Evolutionary conservation across 2,797 vertebrate species (phyloP), one percentile per base, ranked within the genome.

Genomic region (Esox masquinongy): DNA sequence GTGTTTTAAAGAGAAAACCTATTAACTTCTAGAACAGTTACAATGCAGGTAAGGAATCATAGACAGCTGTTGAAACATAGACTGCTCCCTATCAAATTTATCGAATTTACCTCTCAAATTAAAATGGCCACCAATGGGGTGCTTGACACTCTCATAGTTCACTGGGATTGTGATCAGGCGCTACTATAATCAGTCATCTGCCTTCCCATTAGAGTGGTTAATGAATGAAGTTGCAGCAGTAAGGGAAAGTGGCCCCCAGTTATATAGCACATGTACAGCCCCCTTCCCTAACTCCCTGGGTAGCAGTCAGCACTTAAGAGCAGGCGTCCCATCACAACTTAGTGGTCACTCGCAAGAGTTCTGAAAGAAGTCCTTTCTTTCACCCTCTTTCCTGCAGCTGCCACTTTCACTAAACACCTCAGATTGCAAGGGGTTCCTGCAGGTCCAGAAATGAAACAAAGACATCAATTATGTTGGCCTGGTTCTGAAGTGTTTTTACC

Each of bases 341-440:
- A 74, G 73, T 31, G 74, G 78, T 80, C 82, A 76, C 12, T 6
- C n/a, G 5, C 36, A 24, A 68, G 16, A 43, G 74, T 66, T 68
- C 77, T 79, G 87, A 86, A 91, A 88, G 84, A 81, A 80, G 79
- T 81, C 73, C 84, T 87, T 90, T 88, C 88, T 91, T 88, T 72
- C 17, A 69, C 74, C 50, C 74, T 74, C 77, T 50, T 71, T 71
- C 73, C 53, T 69, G 77, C 80, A 85, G 79, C 82, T 84, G 86
- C 81, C 36, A 72, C 84, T 79, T 85, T 79, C 84, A 83, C 80
- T 89, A 89, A 87, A 87, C 81, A 83, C 81, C 84, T 88, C 79
- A 1, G 77, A 83, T 77, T 83, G 84, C 79, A 74, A 22, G 70
- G 76, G 76, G 86, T 81, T 87, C 82, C 79, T 72, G 74, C 68